phyloP scores from a whole-genome alignment of 2,797 vertebrate species.

The Gymnopithys bicolor region DNA sequence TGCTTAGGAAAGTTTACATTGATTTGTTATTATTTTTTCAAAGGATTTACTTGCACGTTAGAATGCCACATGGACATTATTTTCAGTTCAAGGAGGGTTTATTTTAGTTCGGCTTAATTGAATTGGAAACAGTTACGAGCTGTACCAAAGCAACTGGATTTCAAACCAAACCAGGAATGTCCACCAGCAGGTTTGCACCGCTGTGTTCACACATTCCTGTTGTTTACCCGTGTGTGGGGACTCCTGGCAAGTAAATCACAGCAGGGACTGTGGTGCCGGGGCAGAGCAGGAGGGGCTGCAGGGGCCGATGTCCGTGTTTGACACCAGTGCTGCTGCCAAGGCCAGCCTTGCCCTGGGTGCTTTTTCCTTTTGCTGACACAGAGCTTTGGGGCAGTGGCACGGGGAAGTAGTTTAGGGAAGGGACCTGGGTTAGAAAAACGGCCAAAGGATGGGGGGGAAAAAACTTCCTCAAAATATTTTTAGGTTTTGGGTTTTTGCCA shows the following conservation, averaged over 20 bases:
- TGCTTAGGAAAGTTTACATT: conserved; percentile 36
- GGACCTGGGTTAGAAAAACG: not conserved
- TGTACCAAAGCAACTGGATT: conserved; percentile 18
- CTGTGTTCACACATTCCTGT: not conserved
- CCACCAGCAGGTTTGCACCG: not conserved
- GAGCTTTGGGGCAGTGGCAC: not conserved
- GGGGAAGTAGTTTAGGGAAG: conserved; percentile 27
- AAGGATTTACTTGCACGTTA: conserved; percentile 40
- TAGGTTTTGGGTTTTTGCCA: not conserved
- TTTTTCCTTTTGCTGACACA: not conserved
- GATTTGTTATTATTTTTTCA: conserved; percentile 61
- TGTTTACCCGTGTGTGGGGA: accelerated
- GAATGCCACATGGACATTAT: conserved; percentile 28
- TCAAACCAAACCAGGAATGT: not conserved
- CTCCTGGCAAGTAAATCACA: accelerated
- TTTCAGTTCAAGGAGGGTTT: conserved; percentile 52
- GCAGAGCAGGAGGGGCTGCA: not conserved
- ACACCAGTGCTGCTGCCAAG: not conserved
- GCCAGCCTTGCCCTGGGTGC: not conserved
- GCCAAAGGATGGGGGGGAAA: accelerated
- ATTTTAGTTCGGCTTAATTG: conserved; percentile 50
- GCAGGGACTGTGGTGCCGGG: not conserved
- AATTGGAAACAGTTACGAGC: conserved; percentile 39
- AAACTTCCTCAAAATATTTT: conserved; percentile 5
- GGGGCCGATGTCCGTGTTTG: accelerated